Evolutionary conservation across 2,113 vertebrate genomes (phyloP).

Genomic region (Periophthalmus modestus): DNA sequence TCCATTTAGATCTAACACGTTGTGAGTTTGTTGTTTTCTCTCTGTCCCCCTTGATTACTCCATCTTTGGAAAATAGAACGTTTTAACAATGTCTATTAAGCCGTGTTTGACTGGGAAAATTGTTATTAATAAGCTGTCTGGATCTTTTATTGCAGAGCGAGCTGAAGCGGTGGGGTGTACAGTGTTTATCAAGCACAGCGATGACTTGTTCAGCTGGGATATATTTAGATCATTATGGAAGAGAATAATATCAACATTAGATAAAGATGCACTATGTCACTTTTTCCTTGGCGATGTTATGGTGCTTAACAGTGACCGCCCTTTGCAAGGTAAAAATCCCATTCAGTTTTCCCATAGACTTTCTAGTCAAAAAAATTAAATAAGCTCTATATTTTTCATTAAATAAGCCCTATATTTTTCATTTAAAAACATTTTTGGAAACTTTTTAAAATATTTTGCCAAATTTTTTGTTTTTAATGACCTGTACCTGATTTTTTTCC

Average conservation of each 20-base stretch:
- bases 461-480: too few species aligned
- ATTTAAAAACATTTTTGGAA: too few species aligned
- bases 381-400: too few species aligned
- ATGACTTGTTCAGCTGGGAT: neutral
- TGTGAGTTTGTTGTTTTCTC: slow-evolving; percentile 7
- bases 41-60: slow-evolving; percentile 8
- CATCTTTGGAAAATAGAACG: neutral
- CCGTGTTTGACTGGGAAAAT: neutral
- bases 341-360: too few species aligned
- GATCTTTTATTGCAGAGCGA: neutral
- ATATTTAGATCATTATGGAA: neutral
- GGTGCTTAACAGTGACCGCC: neutral
- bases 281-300: neutral
- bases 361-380: too few species aligned
- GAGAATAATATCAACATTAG: too few species aligned
- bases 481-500: too few species aligned
- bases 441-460: too few species aligned
- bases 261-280: neutral
- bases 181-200: neutral
- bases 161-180: neutral
- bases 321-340: too few species aligned
- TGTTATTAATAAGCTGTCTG: slow-evolving; percentile 14
- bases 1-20: slow-evolving; percentile 9
- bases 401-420: too few species aligned
- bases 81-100: slow-evolving; percentile 10